A percentile compares a stretch with the other conserved stretches of the same genome.
Conservation (phyloP, 1,140 invertebrate genomes). For the Eumaeus atala region DNA sequence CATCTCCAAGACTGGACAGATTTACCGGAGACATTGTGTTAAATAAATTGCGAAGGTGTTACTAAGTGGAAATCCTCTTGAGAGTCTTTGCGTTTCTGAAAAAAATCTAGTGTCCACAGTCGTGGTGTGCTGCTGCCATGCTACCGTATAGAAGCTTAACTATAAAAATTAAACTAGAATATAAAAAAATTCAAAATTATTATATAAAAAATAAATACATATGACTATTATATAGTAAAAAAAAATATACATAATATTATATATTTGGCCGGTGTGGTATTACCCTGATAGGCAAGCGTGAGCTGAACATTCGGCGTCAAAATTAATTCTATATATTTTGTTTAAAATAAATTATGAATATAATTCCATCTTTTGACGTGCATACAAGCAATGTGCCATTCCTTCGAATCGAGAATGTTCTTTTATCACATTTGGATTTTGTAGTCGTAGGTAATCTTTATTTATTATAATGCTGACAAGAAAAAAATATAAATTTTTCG, state of each 20-base stretch:
- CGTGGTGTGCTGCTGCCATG: slow-evolving; percentile 24
- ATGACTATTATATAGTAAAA: slow-evolving; percentile 70
- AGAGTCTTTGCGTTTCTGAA: no score
- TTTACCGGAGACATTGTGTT: no score
- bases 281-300: slow-evolving; percentile 71
- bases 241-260: slow-evolving; percentile 72
- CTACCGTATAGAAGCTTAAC: slow-evolving; percentile 51
- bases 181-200: slow-evolving; percentile 71
- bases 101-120: background rate
- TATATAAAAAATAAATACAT: slow-evolving; percentile 70
- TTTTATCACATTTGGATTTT: slow-evolving; percentile 59
- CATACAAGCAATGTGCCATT: slow-evolving; percentile 67
- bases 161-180: slow-evolving; percentile 60
- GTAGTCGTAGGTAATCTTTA: slow-evolving; percentile 63
- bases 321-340: slow-evolving; percentile 62
- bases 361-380: slow-evolving; percentile 43
- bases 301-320: slow-evolving; percentile 65
- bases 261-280: slow-evolving; percentile 69
- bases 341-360: slow-evolving; percentile 26
- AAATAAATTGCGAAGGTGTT: no score
- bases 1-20: no score
- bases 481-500: slow-evolving; percentile 52
- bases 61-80: no score
- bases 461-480: slow-evolving; percentile 67
- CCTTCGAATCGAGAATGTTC: slow-evolving; percentile 53